Evolutionary conservation across 1,140 invertebrate species (phyloP), one percentile per base, ranked within the genome.

Genomic region (Drosophila guanche): DNA sequence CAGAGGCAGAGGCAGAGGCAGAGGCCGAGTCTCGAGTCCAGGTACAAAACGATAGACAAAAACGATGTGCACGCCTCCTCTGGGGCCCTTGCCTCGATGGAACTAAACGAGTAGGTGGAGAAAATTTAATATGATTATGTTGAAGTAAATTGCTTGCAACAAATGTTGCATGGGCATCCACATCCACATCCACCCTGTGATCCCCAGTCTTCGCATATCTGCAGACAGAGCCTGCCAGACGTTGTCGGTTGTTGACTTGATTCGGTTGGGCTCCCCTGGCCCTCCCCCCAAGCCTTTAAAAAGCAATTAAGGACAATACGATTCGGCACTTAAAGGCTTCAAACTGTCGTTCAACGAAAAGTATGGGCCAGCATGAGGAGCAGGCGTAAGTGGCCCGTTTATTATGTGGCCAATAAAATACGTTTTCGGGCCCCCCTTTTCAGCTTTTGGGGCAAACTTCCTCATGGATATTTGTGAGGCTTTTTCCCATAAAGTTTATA

Each of bases 51-150:
- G 78, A 41, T 83, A 88, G 78, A 88, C 83, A 86, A 81, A 88
- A 76, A 88, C 76, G 83, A 88, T 88, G 81, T 70, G 78, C 74
- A 70, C 78, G 74, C 83, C 81, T 62, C 48, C 70, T 47, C 33
- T 47, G 54, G 33, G 52, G 45, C 62, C 67, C 53, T 47, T 59
- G 42, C 40, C 29, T 61, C 56, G 33, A 47, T 54, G 43, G 52
- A 53, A 57, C 63, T 81, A 86, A 88, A 48, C 74, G 75, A 58
- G 63, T 76, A 52, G 83, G 83, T 79, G 83, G 83, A 83, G 75
- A 81, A 88, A 79, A 86, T 86, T 88, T 86, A 86, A 86, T 88
- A 86, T 86, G 83, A 86, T 86, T 86, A 86, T 86, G 83, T 73
- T 78, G 66, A 86, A 79, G 83, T 88, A 86, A 86, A 86, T 86